A percentile compares a stretch with the other conserved stretches of the same genome.
phyloP scores from a whole-genome alignment of 2,113 vertebrate species.

The Microcebus murinus region DNA sequence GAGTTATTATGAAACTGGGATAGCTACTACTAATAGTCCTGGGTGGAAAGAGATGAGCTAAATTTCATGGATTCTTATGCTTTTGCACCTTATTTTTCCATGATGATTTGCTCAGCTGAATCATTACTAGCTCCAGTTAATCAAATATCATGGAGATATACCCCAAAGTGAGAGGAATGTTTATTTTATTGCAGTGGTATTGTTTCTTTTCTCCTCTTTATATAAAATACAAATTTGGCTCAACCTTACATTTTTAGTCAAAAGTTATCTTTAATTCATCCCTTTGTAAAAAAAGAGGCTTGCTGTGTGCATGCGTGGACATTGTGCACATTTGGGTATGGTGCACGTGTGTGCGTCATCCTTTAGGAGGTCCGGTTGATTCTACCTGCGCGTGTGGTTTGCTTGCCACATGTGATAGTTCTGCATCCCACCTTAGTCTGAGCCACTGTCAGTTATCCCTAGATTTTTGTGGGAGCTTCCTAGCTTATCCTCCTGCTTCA shows the following conservation, averaged over 20 bases:
- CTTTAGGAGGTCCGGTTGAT: not conserved
- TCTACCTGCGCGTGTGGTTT: not conserved
- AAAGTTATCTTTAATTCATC: not conserved
- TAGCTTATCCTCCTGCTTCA: not conserved
- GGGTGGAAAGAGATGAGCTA: not conserved
- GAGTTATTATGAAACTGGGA: not conserved
- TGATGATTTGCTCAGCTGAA: not conserved
- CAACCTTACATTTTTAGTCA: not conserved
- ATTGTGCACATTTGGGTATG: not conserved
- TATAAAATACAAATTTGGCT: not conserved
- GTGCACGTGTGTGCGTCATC: no score
- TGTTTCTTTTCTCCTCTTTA: not conserved
- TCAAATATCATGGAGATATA: not conserved
- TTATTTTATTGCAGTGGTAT: not conserved
- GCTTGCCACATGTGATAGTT: not conserved
- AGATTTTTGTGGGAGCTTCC: not conserved
- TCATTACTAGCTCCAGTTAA: not conserved
- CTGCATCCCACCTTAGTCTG: not conserved
- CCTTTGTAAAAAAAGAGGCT: no score
- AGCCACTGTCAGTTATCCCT: not conserved
- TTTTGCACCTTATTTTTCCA: not conserved
- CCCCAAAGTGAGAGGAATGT: not conserved
- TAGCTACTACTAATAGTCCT: not conserved
- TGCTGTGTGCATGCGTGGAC: fast-evolving
- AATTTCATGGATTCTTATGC: not conserved